These are phyloP conservation scores for Octomys mimax DNA, from an alignment of 2,797 vertebrate genomes.

Conservation along the genomic window DNA sequence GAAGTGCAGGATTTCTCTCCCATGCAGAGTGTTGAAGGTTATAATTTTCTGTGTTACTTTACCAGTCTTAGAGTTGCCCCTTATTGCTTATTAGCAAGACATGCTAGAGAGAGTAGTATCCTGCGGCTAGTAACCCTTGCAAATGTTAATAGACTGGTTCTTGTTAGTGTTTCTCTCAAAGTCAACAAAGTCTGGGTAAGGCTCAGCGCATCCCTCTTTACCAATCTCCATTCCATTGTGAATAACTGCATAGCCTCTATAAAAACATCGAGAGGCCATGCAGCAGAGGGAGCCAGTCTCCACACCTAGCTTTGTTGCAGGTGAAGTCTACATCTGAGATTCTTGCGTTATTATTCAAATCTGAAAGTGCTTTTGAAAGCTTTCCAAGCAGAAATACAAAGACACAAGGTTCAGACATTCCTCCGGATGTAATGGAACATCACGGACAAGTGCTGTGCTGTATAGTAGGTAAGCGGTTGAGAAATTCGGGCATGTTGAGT, in stretches of 20 bases:
- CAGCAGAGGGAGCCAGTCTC: not conserved
- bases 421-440: slow-evolving; percentile 34
- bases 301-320: not conserved
- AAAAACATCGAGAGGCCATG: slow-evolving; percentile 20
- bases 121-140: not conserved
- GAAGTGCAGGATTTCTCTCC: not conserved
- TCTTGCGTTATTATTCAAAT: slow-evolving; percentile 44
- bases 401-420: slow-evolving; percentile 26
- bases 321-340: slow-evolving; percentile 24
- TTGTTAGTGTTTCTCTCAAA: slow-evolving; percentile 51
- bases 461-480: slow-evolving; percentile 57
- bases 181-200: slow-evolving; percentile 41
- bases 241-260: slow-evolving; percentile 9
- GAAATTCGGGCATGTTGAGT: slow-evolving; percentile 39
- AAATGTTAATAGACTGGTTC: not conserved
- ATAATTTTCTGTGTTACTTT: not conserved
- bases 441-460: slow-evolving; percentile 28
- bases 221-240: not conserved
- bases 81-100: not conserved
- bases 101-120: not conserved
- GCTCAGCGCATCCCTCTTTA: not conserved
- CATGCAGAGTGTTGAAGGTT: not conserved
- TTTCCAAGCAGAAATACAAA: slow-evolving; percentile 57
- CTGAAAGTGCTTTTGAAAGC: slow-evolving; percentile 60
- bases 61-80: not conserved